These are phyloP conservation scores for Allochrocebus solatus DNA, from an alignment of 2,797 vertebrate species.

Conservation along the genomic window DNA sequence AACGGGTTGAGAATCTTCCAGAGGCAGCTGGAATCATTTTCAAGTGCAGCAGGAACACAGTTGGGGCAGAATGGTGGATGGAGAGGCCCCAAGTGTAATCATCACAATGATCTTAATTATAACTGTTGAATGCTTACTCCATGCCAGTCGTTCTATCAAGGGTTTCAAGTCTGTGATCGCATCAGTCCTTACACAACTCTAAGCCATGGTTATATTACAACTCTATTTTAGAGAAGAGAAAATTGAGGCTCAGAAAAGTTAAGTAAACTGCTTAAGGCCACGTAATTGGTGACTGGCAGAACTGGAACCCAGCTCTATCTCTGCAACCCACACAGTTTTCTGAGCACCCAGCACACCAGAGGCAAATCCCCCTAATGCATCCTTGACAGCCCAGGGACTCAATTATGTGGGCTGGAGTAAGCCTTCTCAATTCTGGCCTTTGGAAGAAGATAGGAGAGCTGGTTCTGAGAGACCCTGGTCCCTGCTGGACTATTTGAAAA, in stretches of 20 bases:
- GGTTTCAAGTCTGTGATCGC: background rate
- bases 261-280: background rate
- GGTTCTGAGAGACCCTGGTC: background rate
- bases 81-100: slow-evolving; percentile 31
- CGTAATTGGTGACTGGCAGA: background rate
- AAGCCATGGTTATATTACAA: background rate
- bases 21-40: slow-evolving; percentile 20
- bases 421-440: background rate
- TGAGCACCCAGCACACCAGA: background rate
- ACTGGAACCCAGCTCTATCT: background rate
- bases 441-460: background rate
- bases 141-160: background rate
- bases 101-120: background rate
- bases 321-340: background rate
- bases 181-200: background rate
- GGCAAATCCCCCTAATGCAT: background rate
- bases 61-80: slow-evolving; percentile 34
- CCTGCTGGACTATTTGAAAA: background rate
- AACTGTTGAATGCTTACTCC: background rate
- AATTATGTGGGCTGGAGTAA: background rate
- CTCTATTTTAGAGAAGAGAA: slow-evolving; percentile 43
- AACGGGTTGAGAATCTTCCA: slow-evolving; percentile 59
- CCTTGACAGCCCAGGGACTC: background rate
- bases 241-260: background rate
- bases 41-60: slow-evolving; percentile 37